Conservation (phyloP, 2,797 vertebrate genomes). For the Poecilia velifera region DNA sequence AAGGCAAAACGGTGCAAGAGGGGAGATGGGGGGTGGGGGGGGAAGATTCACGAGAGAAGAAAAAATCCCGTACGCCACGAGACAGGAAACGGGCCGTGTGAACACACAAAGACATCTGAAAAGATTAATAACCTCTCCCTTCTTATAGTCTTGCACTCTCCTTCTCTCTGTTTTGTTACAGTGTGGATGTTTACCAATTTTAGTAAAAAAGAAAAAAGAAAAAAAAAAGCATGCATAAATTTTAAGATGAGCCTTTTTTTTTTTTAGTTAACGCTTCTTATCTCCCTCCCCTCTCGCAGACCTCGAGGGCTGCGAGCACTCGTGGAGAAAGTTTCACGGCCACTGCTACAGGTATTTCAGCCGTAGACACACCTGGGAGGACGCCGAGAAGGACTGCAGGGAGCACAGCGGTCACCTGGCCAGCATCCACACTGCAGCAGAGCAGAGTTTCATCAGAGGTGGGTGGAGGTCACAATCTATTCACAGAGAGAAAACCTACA, state of each 20-base stretch:
- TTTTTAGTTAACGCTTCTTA: constrained; percentile 21
- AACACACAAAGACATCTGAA: constrained; percentile 14
- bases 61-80: constrained; percentile 9
- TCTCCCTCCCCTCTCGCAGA: constrained; percentile 73
- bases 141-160: neutral
- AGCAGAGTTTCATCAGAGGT: constrained; percentile 94
- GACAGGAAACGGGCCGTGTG: constrained; percentile 20
- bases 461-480: constrained; percentile 41
- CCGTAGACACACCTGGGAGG: constrained; percentile 93
- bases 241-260: constrained; percentile 24
- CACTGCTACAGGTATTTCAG: constrained; percentile 95
- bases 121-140: constrained; percentile 11
- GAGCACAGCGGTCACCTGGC: constrained; percentile 91
- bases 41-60: neutral
- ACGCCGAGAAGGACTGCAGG: constrained; percentile 92
- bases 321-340: constrained; percentile 97
- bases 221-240: constrained; percentile 1
- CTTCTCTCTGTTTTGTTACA: neutral
- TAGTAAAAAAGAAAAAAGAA: too few relatives aligned
- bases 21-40: too few relatives aligned
- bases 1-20: constrained; percentile 3
- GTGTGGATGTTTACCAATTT: neutral
- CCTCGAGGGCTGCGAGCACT: constrained; percentile 92
- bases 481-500: neutral
- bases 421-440: constrained; percentile 90